Conservation (phyloP, 2,888 invertebrate genomes). For the Agonopterix subpropinquella region DNA sequence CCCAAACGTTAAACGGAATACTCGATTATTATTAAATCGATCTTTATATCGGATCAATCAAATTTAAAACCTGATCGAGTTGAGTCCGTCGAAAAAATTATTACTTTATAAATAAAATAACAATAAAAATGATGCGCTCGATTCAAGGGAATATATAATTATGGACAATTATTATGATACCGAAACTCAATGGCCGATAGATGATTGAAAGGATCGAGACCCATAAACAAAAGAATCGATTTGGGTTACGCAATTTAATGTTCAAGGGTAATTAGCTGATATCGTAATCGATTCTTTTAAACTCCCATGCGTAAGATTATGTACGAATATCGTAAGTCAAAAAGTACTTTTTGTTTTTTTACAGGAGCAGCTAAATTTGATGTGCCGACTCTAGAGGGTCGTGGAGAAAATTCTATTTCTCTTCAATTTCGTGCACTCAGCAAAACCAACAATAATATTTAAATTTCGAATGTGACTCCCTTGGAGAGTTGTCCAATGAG, state of each 20-base stretch:
- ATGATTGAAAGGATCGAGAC: conserved; percentile 74
- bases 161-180: conserved; percentile 75
- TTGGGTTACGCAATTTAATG: conserved; percentile 70
- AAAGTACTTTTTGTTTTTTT: conserved; percentile 31
- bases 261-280: conserved; percentile 63
- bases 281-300: conserved; percentile 43
- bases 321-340: not conserved
- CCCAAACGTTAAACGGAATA: conserved; percentile 56
- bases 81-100: conserved; percentile 68
- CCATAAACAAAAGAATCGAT: conserved; percentile 73
- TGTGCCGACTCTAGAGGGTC: conserved; percentile 45
- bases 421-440: conserved; percentile 71
- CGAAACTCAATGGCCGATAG: conserved; percentile 72
- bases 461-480: conserved; percentile 58
- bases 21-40: conserved; percentile 68
- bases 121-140: conserved; percentile 72
- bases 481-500: conserved; percentile 34
- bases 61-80: conserved; percentile 72
- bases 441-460: conserved; percentile 72
- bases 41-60: conserved; percentile 75
- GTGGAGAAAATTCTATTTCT: conserved; percentile 64
- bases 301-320: conserved; percentile 18
- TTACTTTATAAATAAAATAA: conserved; percentile 76
- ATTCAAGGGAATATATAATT: conserved; percentile 74
- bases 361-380: conserved; percentile 41